Evolutionary conservation across 2,888 invertebrate species (phyloP).

Genomic region (Noctua fimbriata): DNA sequence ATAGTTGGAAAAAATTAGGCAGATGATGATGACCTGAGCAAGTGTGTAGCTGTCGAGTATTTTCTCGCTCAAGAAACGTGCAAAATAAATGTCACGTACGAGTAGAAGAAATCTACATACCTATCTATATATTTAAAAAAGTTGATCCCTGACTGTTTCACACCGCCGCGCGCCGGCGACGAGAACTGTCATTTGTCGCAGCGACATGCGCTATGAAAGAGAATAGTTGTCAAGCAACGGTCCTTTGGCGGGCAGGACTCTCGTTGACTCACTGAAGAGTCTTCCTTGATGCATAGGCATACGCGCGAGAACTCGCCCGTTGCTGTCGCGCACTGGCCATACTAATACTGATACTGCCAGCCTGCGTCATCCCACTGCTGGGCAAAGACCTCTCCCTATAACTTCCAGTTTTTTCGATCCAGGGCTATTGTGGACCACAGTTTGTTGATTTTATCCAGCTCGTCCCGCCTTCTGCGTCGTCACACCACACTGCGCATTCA

Average conservation of each 20-base stretch:
- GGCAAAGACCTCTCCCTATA: not conserved
- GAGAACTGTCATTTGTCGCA: too few species aligned
- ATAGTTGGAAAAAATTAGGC: too few species aligned
- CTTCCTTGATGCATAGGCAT: not conserved
- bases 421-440: not conserved
- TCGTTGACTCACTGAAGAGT: not conserved
- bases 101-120: too few species aligned
- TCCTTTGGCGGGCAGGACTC: too few species aligned
- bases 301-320: not conserved
- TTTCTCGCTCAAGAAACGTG: too few species aligned
- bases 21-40: not conserved
- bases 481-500: not conserved
- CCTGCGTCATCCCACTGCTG: not conserved
- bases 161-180: too few species aligned
- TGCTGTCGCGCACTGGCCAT: not conserved
- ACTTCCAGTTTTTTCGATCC: not conserved
- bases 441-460: not conserved
- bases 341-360: not conserved
- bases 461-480: not conserved
- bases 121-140: too few species aligned
- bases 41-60: not conserved
- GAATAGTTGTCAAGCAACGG: not conserved
- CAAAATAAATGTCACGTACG: not conserved
- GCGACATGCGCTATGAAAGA: too few species aligned
- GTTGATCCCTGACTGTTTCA: too few species aligned